Evolutionary conservation across 2,113 vertebrate genomes (phyloP).

Genomic region (Sitta europaea): DNA sequence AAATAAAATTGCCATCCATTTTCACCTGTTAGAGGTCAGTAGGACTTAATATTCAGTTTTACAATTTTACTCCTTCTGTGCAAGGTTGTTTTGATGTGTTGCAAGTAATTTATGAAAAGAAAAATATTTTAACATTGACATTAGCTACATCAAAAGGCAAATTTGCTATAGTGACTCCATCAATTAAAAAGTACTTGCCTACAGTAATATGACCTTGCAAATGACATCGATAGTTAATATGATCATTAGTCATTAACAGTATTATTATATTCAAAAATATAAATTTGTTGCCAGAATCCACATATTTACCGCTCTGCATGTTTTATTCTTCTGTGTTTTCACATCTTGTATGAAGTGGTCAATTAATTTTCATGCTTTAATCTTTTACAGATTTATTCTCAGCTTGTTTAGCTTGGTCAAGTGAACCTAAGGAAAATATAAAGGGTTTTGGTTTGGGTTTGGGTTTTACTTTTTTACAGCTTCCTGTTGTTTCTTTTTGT

Average conservation of each 20-base stretch:
- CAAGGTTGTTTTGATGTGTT: slow-evolving; percentile 64
- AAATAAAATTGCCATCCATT: slow-evolving; percentile 10
- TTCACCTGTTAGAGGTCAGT: slow-evolving; percentile 64
- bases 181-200: slow-evolving; percentile 64
- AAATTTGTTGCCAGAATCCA: slow-evolving; percentile 75
- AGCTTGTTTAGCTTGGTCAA: neutral
- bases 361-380: slow-evolving; percentile 46
- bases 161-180: slow-evolving; percentile 40
- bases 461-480: neutral
- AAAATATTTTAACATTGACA: slow-evolving; percentile 68
- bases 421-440: neutral
- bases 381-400: slow-evolving; percentile 14
- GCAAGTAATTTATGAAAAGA: slow-evolving; percentile 60
- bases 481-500: neutral
- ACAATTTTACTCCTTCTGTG: neutral
- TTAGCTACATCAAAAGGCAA: slow-evolving; percentile 64
- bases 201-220: slow-evolving; percentile 65
- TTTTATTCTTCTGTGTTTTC: slow-evolving; percentile 62
- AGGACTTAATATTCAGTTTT: slow-evolving; percentile 24
- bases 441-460: neutral
- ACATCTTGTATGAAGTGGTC: slow-evolving; percentile 43
- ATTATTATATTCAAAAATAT: slow-evolving; percentile 72
- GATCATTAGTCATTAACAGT: slow-evolving; percentile 71
- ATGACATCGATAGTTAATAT: slow-evolving; percentile 67
- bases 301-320: slow-evolving; percentile 41